Evolutionary conservation across 2,888 invertebrate genomes (phyloP).

Genomic region (Coenonympha arcania): DNA sequence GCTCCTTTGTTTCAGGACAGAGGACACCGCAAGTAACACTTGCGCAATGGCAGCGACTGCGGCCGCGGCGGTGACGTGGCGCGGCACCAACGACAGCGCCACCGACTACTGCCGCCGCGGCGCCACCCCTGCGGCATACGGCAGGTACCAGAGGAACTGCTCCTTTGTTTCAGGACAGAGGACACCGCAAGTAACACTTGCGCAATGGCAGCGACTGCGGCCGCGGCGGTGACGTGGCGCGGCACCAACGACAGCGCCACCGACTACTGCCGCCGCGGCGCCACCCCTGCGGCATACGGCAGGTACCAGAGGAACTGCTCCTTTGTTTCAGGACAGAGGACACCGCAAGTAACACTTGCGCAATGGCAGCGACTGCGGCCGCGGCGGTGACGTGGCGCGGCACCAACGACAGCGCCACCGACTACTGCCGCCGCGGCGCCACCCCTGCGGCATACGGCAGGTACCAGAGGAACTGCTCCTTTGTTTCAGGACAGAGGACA

Average conservation of each 20-base stretch:
- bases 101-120: conserved; percentile 67
- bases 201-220: conserved; percentile 64
- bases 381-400: conserved; percentile 68
- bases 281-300: conserved; percentile 71
- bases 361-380: conserved; percentile 64
- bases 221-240: conserved; percentile 67
- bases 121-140: conserved; percentile 69
- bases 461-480: conserved; percentile 73
- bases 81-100: conserved; percentile 69
- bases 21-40: conserved; percentile 61
- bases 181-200: conserved; percentile 63
- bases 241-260: conserved; percentile 70
- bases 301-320: conserved; percentile 75
- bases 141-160: conserved; percentile 75
- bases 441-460: conserved; percentile 72
- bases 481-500: conserved; percentile 58
- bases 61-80: conserved; percentile 67
- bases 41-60: conserved; percentile 66
- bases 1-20: conserved; percentile 53
- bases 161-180: conserved; percentile 52
- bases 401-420: conserved; percentile 69
- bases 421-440: conserved; percentile 67
- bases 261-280: conserved; percentile 67
- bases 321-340: conserved; percentile 56
- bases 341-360: conserved; percentile 60